Percentiles rank a stretch among this genome's conserved stretches.
Evolutionary conservation across 2,797 vertebrate genomes (phyloP).

Genomic region (Gastrophryne carolinensis): DNA sequence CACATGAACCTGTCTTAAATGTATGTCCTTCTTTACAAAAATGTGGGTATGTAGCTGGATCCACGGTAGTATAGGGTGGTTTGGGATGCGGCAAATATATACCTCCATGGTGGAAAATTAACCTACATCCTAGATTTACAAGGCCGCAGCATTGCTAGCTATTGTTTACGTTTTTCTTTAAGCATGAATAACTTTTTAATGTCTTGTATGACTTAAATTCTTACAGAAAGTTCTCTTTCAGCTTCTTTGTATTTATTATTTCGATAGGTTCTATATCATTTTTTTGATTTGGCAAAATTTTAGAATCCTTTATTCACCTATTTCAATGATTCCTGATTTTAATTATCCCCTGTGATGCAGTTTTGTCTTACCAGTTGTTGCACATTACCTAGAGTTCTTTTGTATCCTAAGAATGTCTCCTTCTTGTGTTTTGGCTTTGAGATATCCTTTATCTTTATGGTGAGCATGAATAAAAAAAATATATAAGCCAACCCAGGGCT

Average conservation of each 20-base stretch:
- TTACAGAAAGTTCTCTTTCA: neutral
- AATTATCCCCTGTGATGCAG: neutral
- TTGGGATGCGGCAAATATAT: too few relatives aligned
- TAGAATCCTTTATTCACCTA: neutral
- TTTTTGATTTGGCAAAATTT: neutral
- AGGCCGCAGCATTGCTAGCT: neutral
- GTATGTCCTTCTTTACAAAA: too few relatives aligned
- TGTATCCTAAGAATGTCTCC: slow-evolving; percentile 1
- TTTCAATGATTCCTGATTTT: neutral
- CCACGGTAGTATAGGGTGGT: too few relatives aligned
- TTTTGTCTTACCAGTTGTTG: neutral
- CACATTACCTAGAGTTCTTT: neutral
- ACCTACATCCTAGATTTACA: neutral
- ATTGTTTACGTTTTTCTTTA: neutral
- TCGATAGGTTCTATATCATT: neutral
- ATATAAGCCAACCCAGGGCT: neutral
- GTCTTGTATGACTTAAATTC: neutral
- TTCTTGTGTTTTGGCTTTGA: slow-evolving; percentile 15
- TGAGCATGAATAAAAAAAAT: slow-evolving; percentile 25
- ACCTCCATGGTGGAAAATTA: neutral
- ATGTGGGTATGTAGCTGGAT: too few relatives aligned
- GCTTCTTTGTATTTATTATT: neutral
- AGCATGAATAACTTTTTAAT: neutral
- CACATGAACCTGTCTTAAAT: too few relatives aligned
- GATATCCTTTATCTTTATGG: slow-evolving; percentile 17